These are phyloP conservation scores for Trichogramma dendrolimi DNA, from an alignment of 2,888 invertebrate genomes.

Conservation along the genomic window DNA sequence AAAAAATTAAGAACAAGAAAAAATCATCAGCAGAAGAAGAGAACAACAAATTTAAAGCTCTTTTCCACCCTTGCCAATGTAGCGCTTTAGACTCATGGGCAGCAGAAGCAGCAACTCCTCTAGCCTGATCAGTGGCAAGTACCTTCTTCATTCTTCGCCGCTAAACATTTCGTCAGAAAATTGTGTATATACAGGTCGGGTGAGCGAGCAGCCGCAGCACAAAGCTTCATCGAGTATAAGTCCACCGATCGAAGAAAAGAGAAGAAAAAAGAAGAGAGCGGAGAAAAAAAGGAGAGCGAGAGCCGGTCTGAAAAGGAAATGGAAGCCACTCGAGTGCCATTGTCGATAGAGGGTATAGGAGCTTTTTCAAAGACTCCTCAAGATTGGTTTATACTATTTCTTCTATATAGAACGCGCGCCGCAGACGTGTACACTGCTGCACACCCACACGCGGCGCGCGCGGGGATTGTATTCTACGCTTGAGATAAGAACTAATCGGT, in stretches of 20 bases:
- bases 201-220: neutral
- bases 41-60: too few relatives aligned
- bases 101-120: too few relatives aligned
- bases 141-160: too few relatives aligned
- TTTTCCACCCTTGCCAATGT: too few relatives aligned
- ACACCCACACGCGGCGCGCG: neutral
- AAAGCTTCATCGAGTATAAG: neutral
- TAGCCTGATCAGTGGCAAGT: too few relatives aligned
- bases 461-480: neutral
- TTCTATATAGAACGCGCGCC: neutral
- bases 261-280: neutral
- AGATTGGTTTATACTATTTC: conserved; percentile 13
- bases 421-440: neutral
- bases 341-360: conserved; percentile 6
- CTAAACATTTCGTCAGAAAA: too few relatives aligned
- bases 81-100: too few relatives aligned
- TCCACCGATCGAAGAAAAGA: neutral
- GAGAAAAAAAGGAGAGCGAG: conserved; percentile 9
- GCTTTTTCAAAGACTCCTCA: conserved; percentile 18
- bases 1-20: too few relatives aligned
- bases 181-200: neutral
- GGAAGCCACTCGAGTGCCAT: conserved; percentile 26
- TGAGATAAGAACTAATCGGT: neutral
- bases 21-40: too few relatives aligned
- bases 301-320: conserved; percentile 23